Percentiles rank a stretch among this genome's conserved stretches.
Conservation (phyloP, 2,888 invertebrate genomes). For the Cerceris rybyensis region DNA sequence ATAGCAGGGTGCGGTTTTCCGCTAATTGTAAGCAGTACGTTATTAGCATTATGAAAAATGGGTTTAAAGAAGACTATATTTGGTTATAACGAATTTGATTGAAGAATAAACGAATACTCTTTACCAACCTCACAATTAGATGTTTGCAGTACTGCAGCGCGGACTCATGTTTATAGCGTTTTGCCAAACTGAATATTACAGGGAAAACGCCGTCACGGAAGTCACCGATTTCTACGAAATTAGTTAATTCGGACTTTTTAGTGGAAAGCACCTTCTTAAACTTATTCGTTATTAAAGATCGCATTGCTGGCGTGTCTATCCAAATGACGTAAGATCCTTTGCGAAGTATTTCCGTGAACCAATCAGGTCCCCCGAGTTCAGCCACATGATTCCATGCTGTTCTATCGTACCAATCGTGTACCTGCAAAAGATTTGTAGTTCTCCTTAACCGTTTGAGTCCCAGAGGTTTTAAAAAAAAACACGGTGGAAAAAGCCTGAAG, state of each 20-base stretch:
- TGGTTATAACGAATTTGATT: constrained; percentile 1
- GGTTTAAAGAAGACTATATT: not conserved
- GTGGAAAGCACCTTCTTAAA: constrained; percentile 19
- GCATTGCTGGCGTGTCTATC: constrained; percentile 70
- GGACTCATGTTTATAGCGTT: constrained; percentile 58
- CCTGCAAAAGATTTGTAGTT: constrained; percentile 52
- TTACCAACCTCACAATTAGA: constrained; percentile 71
- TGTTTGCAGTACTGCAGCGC: constrained; percentile 65
- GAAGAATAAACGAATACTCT: too few relatives aligned
- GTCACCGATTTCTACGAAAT: constrained; percentile 62
- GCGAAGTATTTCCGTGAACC: constrained; percentile 69
- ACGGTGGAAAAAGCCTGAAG: too few relatives aligned
- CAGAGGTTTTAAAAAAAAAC: too few relatives aligned
- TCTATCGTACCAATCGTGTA: constrained; percentile 73
- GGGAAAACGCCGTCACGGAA: constrained; percentile 72
- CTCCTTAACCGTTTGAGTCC: too few relatives aligned
- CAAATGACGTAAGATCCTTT: constrained; percentile 69
- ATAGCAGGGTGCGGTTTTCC: too few relatives aligned
- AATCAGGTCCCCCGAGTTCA: constrained; percentile 67
- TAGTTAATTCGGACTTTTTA: constrained; percentile 14
- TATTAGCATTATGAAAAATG: not conserved
- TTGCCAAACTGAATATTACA: constrained; percentile 68
- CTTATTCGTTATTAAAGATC: constrained; percentile 59
- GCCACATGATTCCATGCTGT: constrained; percentile 72
- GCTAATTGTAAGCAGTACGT: too few relatives aligned